Conservation (phyloP, 1,140 invertebrate species). For the Calephelis nemesis region DNA sequence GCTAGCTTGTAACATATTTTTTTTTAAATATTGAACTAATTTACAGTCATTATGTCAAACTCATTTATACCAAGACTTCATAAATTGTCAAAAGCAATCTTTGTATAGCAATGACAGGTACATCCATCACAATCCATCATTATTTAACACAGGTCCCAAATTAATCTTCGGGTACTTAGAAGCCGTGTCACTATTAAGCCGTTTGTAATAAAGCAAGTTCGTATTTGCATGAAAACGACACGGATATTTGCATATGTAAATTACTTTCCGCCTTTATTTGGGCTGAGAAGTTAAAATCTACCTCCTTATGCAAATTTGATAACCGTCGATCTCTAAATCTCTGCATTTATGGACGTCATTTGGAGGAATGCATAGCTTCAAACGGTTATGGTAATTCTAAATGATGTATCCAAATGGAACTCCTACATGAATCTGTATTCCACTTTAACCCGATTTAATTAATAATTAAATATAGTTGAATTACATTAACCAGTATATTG, state of each 20-base stretch:
- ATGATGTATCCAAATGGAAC: not conserved
- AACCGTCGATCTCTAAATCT: conserved; percentile 27
- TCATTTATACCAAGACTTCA: too few species aligned
- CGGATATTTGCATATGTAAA: conserved; percentile 74
- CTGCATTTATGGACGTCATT: conserved; percentile 27
- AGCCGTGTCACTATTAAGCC: conserved; percentile 62
- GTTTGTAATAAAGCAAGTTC: conserved; percentile 70
- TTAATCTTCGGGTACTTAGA: conserved; percentile 42
- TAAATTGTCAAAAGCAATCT: not conserved
- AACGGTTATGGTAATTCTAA: conserved; percentile 2
- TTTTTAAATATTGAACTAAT: too few species aligned
- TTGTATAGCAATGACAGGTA: not conserved
- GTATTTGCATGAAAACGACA: conserved; percentile 71
- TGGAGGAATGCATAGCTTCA: not conserved
- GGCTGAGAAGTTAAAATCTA: conserved; percentile 60
- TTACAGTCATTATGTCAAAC: too few species aligned
- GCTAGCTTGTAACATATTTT: too few species aligned
- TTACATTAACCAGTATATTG: too few species aligned
- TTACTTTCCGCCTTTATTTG: conserved; percentile 74
- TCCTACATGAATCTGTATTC: not conserved
- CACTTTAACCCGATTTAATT: not conserved
- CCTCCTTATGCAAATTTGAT: conserved; percentile 63
- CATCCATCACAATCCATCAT: not conserved
- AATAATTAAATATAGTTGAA: not conserved
- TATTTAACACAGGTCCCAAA: conserved; percentile 6